Percentiles rank a stretch among this genome's conserved stretches.
phyloP scores from a whole-genome alignment of 2,113 vertebrate genomes.

The Hucho hucho region DNA sequence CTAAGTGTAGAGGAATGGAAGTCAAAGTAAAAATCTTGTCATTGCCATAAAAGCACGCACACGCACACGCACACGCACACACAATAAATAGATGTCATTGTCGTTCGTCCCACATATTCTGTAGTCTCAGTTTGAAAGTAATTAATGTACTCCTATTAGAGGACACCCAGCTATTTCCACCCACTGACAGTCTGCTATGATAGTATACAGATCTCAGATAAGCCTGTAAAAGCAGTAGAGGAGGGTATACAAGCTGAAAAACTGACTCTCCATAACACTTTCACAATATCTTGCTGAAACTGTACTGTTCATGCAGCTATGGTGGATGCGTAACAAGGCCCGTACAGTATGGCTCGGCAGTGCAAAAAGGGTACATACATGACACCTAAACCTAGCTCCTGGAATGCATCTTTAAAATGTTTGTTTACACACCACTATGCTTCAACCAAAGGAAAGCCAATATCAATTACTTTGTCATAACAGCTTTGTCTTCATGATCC shows the following conservation, averaged over 20 bases:
- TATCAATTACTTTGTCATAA: no score
- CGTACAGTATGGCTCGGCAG: no score
- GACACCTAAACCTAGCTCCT: not conserved
- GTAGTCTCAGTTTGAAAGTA: not conserved
- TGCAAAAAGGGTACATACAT: not conserved
- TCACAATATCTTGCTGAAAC: no score
- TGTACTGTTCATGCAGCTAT: no score
- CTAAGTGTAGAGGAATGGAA: not conserved
- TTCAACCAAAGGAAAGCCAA: no score
- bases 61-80: constrained; percentile 7
- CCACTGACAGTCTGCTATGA: not conserved
- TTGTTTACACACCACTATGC: no score
- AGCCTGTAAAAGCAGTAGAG: not conserved
- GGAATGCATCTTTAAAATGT: no score
- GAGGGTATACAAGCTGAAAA: not conserved
- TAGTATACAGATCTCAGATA: not conserved
- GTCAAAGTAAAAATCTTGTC: not conserved
- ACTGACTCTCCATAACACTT: not conserved
- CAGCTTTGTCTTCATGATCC: no score
- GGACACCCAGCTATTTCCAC: not conserved
- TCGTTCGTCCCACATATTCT: constrained; percentile 11
- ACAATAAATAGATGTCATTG: constrained; percentile 7
- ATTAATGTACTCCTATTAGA: not conserved
- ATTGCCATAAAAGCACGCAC: constrained; percentile 30
- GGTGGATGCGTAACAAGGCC: no score